A percentile compares a stretch with the other conserved stretches of the same genome.
phyloP scores from a whole-genome alignment of 2,113 vertebrate species.

The Peucedramus taeniatus region DNA sequence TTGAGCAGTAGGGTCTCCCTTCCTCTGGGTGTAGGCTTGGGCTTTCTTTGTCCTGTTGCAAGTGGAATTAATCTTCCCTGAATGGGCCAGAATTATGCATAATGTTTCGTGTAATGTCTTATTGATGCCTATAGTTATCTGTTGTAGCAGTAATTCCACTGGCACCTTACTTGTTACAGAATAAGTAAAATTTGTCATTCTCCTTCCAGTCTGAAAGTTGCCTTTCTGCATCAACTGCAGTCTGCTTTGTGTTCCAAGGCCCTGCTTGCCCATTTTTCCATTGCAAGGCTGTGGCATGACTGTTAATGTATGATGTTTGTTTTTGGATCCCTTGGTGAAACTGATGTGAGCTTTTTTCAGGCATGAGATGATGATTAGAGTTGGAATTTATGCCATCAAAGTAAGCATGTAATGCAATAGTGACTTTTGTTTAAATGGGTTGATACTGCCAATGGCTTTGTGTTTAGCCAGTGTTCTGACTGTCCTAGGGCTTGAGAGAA shows the following conservation, averaged over 20 bases:
- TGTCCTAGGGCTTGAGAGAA: neutral
- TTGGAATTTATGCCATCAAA: neutral
- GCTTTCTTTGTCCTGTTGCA: neutral
- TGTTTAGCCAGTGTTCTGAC: neutral
- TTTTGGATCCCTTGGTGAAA: neutral
- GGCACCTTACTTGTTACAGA: neutral
- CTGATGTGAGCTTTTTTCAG: neutral
- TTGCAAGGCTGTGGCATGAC: neutral
- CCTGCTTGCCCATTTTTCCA: neutral
- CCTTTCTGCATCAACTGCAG: rapidly evolving
- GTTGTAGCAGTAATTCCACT: neutral
- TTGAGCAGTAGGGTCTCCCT: neutral
- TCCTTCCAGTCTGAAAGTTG: neutral
- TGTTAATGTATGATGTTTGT: neutral
- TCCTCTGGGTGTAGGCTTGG: neutral
- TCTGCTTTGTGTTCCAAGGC: neutral
- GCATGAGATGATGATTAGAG: neutral
- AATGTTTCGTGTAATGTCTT: neutral
- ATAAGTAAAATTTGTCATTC: neutral
- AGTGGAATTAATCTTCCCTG: neutral
- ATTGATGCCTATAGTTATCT: neutral
- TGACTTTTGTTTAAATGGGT: neutral
- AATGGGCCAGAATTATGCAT: neutral
- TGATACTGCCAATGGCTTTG: neutral
- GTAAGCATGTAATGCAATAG: neutral